Conservation (phyloP, 2,888 invertebrate species). For the Drosophila ustulata region DNA sequence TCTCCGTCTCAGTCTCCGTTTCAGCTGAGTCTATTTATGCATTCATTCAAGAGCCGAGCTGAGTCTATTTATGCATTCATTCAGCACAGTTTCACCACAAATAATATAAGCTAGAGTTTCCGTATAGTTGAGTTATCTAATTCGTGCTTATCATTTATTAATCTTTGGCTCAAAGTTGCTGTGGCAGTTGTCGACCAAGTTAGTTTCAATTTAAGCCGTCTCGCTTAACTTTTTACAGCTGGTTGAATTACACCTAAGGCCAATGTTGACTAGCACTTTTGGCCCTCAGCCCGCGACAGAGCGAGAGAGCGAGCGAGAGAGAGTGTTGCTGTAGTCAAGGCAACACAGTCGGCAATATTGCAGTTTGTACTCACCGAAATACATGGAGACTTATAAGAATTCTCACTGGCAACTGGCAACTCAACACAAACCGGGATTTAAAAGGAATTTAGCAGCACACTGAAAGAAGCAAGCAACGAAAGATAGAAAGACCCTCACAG, state of each 20-base stretch:
- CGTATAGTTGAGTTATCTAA: background rate
- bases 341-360: constrained; percentile 15
- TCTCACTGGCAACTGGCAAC: constrained; percentile 21
- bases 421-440: constrained; percentile 23
- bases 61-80: too few relatives aligned
- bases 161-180: background rate
- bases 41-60: constrained; percentile 8
- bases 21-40: background rate
- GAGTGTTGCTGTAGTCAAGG: constrained; percentile 10
- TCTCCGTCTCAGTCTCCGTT: background rate
- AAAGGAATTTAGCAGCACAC: constrained; percentile 28
- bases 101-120: too few relatives aligned
- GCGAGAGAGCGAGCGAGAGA: background rate
- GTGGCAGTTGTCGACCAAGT: background rate
- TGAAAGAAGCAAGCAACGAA: constrained; percentile 1
- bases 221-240: constrained; percentile 1
- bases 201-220: background rate
- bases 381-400: constrained; percentile 13
- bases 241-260: constrained; percentile 1
- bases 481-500: too few relatives aligned
- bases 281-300: background rate
- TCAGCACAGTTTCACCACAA: too few relatives aligned
- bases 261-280: constrained; percentile 22
- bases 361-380: constrained; percentile 1
- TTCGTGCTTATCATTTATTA: background rate